Base-by-base conservation (phyloP, 2,797 vertebrate species). In the Percopsis omiscomaycus region DNA sequence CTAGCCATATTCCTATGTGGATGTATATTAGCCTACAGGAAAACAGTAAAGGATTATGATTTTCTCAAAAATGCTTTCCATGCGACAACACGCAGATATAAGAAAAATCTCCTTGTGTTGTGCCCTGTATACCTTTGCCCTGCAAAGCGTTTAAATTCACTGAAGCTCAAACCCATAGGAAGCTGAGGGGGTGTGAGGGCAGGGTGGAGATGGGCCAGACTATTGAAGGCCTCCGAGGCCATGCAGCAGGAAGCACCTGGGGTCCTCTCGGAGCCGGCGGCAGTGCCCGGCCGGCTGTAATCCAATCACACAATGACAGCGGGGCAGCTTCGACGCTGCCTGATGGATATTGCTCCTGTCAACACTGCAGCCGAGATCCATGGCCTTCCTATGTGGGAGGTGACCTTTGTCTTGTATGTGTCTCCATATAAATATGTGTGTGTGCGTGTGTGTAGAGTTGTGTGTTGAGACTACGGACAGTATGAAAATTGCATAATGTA, bases 11-110 rank as follows among this genome's bases (percentile, higher is more conserved):
- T 72, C 65, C 71, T 70, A 46, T 73, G 73, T 69, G 48, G 69
- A 65, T 81, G 62, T 59, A 92, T 91, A 91, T 89, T 93, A 91
- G 37, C 55, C 93, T 92, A 91, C 90, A 90, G 88, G 91, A 88
- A 88, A 89, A 92, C 90, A 75, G 54, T 51, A 64, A 85, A 91
- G 86, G 4, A 50, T 59, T 54, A 30, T 72, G 58, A 45, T 63
- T 44, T 69, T 4, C 32, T 62, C 68, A 4, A 73, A 68, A 47
- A 30, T 13, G 11, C 11, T 65, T 61, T 66, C 28, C 11, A 45
- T 5, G 10, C 42, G 10, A 59, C 48, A 48, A 59, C 22, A 59
- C 9, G 28, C 62, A 69, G 5, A 27, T 48, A 60, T 55, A 58
- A 11, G 61, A 49, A 61, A 77, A 69, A 10, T 42, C 65, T 68